Base-by-base conservation (phyloP, 2,797 vertebrate species). In the Myiotriccus ornatus region DNA sequence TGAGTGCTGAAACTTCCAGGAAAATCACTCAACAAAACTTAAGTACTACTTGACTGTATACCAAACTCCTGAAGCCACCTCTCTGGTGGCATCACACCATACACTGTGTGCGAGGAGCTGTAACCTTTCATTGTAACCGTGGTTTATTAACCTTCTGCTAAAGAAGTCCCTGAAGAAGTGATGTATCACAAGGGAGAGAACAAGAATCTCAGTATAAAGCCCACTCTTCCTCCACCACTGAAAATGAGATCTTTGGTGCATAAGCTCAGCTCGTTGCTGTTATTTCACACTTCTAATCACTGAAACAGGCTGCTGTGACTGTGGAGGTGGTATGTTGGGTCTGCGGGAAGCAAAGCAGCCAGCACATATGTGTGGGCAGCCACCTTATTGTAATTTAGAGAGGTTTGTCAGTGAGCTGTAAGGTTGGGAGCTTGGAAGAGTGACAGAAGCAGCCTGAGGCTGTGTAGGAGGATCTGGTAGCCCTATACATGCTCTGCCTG, bases 281-380 rank as follows among this genome's bases (percentile, higher is more conserved):
- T 96, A 85, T 85, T 84, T 91, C 89, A 82, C 56, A 71, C 83
- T 90, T 93, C 76, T 74, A 87, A 70, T 92, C 90, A 90, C 84
- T 89, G 93, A 79, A 95, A 84, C 83, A 93, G 93, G 80, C 94
- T 96, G 84, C 84, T 94, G 94, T 75, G 90, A 88, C 60, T 96
- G 90, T 88, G 97, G 96, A 85, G 96, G 96, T 95, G 97, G 95
- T 57, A 44, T 97, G 96, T 96, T 97, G 94, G 95, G 96, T 96
- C 96, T 97, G 85, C 1, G 1, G 0, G 8, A 91, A 94, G 67
- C 87, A 92, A 93, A 92, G 79, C 87, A 96, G 89, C 44, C 84
- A 20, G 96, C 75, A 92, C 89, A 94, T 41, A 28, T 73, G 91
- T 95, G 95, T 97, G 91, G 97, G 96, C 90, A 97, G 94, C 32